A percentile compares a stretch with the other conserved stretches of the same genome.
Evolutionary conservation across 2,113 vertebrate species (phyloP).

Genomic region (Alaudala cheleensis): DNA sequence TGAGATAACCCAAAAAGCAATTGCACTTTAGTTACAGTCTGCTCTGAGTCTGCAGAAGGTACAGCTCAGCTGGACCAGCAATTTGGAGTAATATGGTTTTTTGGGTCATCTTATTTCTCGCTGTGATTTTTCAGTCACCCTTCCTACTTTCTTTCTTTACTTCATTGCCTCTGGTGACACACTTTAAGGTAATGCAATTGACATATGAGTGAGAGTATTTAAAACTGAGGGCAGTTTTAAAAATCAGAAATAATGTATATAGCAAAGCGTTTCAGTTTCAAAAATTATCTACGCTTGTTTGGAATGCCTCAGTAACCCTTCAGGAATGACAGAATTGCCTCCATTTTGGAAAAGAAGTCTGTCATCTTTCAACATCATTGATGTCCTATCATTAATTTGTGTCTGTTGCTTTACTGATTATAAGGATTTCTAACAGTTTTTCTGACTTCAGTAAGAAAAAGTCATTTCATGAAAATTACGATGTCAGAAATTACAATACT

Average conservation of each 20-base stretch:
- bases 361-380: background rate
- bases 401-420: background rate
- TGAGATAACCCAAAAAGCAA: background rate
- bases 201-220: background rate
- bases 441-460: background rate
- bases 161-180: background rate
- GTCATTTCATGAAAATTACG: background rate
- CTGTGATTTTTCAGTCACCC: background rate
- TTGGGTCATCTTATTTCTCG: background rate
- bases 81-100: background rate
- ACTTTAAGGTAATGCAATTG: background rate
- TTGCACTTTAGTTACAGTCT: background rate
- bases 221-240: background rate
- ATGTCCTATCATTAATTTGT: background rate
- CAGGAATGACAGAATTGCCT: background rate
- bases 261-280: background rate
- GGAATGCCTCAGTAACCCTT: background rate
- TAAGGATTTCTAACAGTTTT: background rate
- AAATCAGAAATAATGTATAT: background rate
- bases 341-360: background rate
- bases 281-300: background rate
- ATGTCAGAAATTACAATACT: background rate
- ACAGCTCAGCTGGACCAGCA: background rate
- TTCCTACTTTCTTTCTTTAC: background rate
- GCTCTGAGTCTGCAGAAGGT: background rate